Evolutionary conservation across 2,113 vertebrate species (phyloP), one percentile per base, ranked within the genome.

Genomic region (Percina caprodes): DNA sequence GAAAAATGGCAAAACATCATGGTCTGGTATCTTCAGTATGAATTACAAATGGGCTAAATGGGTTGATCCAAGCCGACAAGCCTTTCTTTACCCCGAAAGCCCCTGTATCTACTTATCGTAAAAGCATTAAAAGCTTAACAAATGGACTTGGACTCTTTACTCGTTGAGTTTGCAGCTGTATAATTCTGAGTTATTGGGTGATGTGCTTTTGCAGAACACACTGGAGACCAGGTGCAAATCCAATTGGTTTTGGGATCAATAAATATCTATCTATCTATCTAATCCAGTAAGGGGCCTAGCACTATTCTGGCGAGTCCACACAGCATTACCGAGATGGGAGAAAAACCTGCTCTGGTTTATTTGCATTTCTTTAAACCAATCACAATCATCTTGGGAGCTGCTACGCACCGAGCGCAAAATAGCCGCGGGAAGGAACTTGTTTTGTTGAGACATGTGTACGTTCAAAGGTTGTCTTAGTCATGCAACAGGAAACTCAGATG

Each of bases 41-140:
- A 85, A 80, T 89, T 72, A 83, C 77, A 67, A 73, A 85, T 79
- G 52, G 61, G 19, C 72, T 81, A 66, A 81, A 77, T 74, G 45
- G 66, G 21, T 52, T 77, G 35, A 5, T 39, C 24, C 8, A 49
- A 77, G 73, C 9, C 23, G 13, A 59, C 45, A 48, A 35, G 10
- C 45, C 35, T 56, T 26, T 74, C 68, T 61, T 7, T 9, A 26
- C 3, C 39, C 42, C 23, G 23, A 58, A 51, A 71, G 48, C 49
- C 52, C 26, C n/a, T 68, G 74, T 5, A 68, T 80, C 70, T 74
- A 73, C 61, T 21, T 26, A 23, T n/a, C 66, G 16, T 19, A 69
- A 74, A 61, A 24, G 13, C 13, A 39, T 67, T 60, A 65, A 56
- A 61, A 45, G 58, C 46, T 48, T 68, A 30, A 21, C 56, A 72